A percentile compares a stretch with the other conserved stretches of the same genome.
Conservation (phyloP, 2,797 vertebrate genomes). For the Spinus olivaceus region DNA sequence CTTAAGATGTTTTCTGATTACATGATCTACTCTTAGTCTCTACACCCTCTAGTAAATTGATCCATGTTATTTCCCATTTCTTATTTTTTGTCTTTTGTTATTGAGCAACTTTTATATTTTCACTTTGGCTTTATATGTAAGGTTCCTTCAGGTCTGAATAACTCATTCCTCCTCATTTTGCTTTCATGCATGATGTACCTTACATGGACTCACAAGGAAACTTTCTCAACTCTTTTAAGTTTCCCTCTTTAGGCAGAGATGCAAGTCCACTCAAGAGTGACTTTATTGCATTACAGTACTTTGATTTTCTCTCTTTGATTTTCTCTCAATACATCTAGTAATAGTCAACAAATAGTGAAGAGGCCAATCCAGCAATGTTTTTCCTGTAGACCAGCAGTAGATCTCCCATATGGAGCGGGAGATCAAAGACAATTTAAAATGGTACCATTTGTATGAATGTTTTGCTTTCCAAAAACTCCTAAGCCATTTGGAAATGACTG, state of each 20-base stretch:
- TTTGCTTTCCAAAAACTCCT: not conserved
- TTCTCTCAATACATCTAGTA: not conserved
- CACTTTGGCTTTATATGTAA: not conserved
- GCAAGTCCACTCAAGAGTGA: not conserved
- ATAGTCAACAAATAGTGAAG: not conserved
- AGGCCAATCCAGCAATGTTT: not conserved
- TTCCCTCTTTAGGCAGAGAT: not conserved
- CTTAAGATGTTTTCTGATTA: not conserved
- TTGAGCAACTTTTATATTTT: not conserved
- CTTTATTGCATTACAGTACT: not conserved
- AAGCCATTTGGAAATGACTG: not conserved
- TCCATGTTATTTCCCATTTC: not conserved
- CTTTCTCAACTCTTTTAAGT: not conserved
- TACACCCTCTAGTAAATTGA: not conserved
- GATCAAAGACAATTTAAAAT: not conserved
- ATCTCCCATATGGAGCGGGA: not conserved
- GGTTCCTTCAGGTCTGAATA: not conserved
- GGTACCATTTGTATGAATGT: not conserved
- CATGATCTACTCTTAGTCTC: not conserved
- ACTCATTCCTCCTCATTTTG: not conserved
- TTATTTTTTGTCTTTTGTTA: not conserved
- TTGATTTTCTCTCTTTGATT: not conserved
- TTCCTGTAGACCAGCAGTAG: not conserved
- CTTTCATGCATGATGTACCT: not conserved
- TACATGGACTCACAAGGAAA: not conserved